phyloP scores from a whole-genome alignment of 2,888 invertebrate genomes.

The Girardia tigrina region DNA sequence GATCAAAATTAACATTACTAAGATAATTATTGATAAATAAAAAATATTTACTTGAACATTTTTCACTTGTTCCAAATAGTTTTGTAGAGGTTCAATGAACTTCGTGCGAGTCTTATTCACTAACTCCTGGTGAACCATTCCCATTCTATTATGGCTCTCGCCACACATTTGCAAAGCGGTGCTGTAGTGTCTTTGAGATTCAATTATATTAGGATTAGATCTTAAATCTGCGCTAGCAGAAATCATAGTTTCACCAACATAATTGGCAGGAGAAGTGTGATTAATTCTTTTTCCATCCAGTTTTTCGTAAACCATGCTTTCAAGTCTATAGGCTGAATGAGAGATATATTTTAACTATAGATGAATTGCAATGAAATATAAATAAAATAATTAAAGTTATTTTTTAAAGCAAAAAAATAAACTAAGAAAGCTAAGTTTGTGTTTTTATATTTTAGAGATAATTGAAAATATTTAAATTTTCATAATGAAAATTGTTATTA shows the following conservation, averaged over 20 bases:
- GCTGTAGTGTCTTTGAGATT: not conserved
- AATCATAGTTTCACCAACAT: not conserved
- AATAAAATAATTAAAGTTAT: too few species aligned
- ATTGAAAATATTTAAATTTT: too few species aligned
- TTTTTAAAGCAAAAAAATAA: too few species aligned
- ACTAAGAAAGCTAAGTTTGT: too few species aligned
- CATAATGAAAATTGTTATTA: too few species aligned
- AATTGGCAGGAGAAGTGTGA: not conserved
- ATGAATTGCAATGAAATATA: too few species aligned
- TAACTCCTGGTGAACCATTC: not conserved
- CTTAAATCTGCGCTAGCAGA: not conserved
- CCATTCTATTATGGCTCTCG: not conserved
- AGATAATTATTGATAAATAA: too few species aligned
- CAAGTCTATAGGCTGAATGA: not conserved
- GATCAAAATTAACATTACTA: too few species aligned
- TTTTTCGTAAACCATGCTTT: not conserved
- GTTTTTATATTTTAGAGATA: too few species aligned
- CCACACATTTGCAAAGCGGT: not conserved
- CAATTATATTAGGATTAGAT: not conserved
- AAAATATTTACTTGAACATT: not conserved
- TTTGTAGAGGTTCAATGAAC: not conserved
- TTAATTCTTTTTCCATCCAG: not conserved
- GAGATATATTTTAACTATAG: too few species aligned
- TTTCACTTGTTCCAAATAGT: not conserved
- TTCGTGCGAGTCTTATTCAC: not conserved